A percentile compares a stretch with the other conserved stretches of the same genome.
phyloP scores from a whole-genome alignment of 1,140 invertebrate genomes.

The Ectropis grisescens region DNA sequence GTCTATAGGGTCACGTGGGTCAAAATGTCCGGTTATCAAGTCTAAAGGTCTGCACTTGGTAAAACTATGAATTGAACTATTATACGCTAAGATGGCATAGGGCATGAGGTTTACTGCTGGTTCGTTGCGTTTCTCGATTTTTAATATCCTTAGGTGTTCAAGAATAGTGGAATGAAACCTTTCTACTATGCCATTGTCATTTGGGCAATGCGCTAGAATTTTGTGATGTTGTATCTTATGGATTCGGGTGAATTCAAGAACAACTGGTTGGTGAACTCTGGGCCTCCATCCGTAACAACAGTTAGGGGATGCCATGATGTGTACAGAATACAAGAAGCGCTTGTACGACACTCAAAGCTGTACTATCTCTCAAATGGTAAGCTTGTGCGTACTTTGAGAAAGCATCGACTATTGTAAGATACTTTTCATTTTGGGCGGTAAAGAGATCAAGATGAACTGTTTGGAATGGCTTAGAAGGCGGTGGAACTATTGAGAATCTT shows the following conservation, averaged over 20 bases:
- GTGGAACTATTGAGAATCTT: slow-evolving; percentile 7
- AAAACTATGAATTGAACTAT: slow-evolving; percentile 9
- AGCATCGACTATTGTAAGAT: slow-evolving; percentile 6
- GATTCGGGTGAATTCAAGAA: too few species aligned
- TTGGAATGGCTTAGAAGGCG: slow-evolving; percentile 10
- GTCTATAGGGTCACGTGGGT: slow-evolving; percentile 6
- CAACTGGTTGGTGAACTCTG: too few species aligned
- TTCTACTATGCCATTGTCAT: too few species aligned
- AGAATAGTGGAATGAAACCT: slow-evolving; percentile 15
- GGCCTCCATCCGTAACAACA: too few species aligned
- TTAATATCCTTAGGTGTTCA: slow-evolving; percentile 13
- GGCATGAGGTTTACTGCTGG: slow-evolving; percentile 9
- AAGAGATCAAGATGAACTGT: slow-evolving; percentile 5
- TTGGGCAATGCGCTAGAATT: too few species aligned
- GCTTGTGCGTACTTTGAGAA: slow-evolving; percentile 17
- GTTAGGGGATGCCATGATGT: too few species aligned
- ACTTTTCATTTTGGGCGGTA: slow-evolving; percentile 8
- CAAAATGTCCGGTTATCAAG: slow-evolving; percentile 10
- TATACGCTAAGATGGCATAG: slow-evolving; percentile 13
- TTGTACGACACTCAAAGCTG: too few species aligned
- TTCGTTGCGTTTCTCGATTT: slow-evolving; percentile 7
- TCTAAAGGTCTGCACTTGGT: slow-evolving; percentile 11
- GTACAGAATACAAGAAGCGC: too few species aligned
- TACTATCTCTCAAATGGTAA: too few species aligned
- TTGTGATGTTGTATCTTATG: too few species aligned